phyloP scores from a whole-genome alignment of 2,888 invertebrate species.

The Calameuta pallipes region DNA sequence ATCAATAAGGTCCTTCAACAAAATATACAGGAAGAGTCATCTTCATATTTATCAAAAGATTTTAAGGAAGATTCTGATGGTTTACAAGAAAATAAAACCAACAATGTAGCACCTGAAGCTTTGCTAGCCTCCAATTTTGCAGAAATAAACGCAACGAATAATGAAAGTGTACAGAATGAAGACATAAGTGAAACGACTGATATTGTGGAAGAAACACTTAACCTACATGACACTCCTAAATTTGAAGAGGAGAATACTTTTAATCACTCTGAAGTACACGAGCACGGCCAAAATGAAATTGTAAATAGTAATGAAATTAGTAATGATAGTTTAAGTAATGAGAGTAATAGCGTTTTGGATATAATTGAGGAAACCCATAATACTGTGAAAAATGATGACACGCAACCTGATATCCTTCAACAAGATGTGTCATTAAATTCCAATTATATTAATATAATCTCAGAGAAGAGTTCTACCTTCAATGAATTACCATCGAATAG shows the following conservation, averaged over 20 bases:
- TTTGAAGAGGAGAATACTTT: constrained; percentile 11
- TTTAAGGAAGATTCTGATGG: not conserved
- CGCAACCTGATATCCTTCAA: not conserved
- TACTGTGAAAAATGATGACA: not conserved
- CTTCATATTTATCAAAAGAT: constrained; percentile 8
- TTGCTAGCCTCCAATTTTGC: not conserved
- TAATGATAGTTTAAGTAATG: constrained; percentile 4
- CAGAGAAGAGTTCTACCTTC: constrained; percentile 37
- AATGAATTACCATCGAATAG: constrained; percentile 50
- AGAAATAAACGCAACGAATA: not conserved
- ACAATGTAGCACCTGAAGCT: not conserved
- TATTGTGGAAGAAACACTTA: constrained; percentile 8
- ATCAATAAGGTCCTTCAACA: not conserved
- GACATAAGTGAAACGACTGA: not conserved
- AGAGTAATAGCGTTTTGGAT: not conserved
- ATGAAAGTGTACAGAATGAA: constrained; percentile 1
- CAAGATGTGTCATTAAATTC: not conserved
- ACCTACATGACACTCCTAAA: constrained; percentile 7
- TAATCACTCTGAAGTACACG: constrained; percentile 4
- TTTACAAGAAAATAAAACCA: not conserved
- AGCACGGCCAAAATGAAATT: not conserved
- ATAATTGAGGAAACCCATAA: not conserved
- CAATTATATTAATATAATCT: not conserved
- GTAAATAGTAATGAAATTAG: constrained; percentile 5
- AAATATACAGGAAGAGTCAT: not conserved